Base-by-base conservation (phyloP, 2,113 vertebrate genomes). In the Triplophysa rosa region DNA sequence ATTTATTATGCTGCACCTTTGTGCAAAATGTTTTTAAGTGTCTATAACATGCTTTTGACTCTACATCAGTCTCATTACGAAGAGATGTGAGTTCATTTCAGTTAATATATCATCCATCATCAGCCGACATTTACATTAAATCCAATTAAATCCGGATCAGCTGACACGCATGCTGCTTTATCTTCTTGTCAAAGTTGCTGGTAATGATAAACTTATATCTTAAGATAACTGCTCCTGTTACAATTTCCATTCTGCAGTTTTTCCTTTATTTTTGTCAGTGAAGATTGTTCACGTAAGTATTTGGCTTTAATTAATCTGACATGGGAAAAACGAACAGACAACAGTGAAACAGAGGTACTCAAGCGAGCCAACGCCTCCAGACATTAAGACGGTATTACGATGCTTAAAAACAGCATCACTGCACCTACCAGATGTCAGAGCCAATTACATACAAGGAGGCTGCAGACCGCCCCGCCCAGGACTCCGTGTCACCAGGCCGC, bases 241-340 rank as follows among this genome's bases (percentile, higher is more conserved):
- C 47, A 14, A 49, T 49, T 49, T 49, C 14, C 10, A 11, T 4
- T 49, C 10, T 49, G 11, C 47, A 49, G 11, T 49, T 49, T 29
- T 17, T 52, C 4, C 5, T 16, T 16, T 52, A 52, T 52, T 16
- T 52, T 6, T 52, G 49, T 0, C 49, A 16, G 13, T 16, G 4
- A 52, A 52, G 49, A 37, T 37, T 0, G 42, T 11, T 9, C 42
- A 45, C 10, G 3, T 45, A 45, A 45, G 42, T 11, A 45, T 45
- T 65, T 93, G 83, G 87, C 92, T 94, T 93, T 93, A 95, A 95
- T 37, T 95, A 94, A 95, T 93, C 89, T 92, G 92, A 89, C 92
- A 93, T 83, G 8, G 74, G 61, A 85, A 86, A 67, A 71, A 80
- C 8, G 24, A 81, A 86, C 80, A 64, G 82, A 86, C 87, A 85